phyloP scores from a whole-genome alignment of 92 coral and sea anemone species.

The Porites evermanni region DNA sequence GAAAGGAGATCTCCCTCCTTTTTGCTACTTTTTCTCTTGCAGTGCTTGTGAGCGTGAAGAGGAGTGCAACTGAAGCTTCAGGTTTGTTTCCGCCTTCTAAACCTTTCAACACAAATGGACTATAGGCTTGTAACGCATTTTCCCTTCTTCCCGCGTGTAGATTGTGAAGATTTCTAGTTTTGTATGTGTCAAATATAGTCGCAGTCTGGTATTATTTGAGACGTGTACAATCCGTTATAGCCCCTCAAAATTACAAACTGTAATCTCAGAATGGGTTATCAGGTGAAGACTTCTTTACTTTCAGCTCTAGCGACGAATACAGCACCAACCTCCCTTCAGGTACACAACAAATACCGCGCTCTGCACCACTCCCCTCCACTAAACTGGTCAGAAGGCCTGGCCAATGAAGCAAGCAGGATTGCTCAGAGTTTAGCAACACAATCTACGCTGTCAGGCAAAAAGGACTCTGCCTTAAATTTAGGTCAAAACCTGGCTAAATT shows the following conservation, averaged over 20 bases:
- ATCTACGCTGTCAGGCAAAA: constrained; percentile 55
- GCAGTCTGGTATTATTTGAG: too few species aligned
- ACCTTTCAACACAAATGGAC: too few species aligned
- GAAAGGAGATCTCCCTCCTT: too few species aligned
- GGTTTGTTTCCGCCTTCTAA: too few species aligned
- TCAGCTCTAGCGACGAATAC: constrained; percentile 18
- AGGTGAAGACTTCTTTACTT: background rate
- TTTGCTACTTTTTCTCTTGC: too few species aligned
- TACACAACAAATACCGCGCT: constrained; percentile 86
- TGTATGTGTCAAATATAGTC: too few species aligned
- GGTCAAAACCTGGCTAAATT: constrained; percentile 93
- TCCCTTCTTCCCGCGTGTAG: too few species aligned
- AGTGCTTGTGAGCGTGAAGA: too few species aligned
- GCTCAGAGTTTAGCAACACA: constrained; percentile 78
- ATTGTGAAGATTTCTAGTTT: too few species aligned
- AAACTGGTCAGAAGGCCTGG: constrained; percentile 86
- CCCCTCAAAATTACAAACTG: background rate
- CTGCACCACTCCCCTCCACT: constrained; percentile 77
- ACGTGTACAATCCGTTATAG: too few species aligned
- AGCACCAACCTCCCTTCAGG: constrained; percentile 68
- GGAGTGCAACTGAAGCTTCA: too few species aligned
- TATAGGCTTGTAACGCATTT: too few species aligned
- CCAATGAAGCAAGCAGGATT: constrained; percentile 73
- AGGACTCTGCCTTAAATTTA: constrained; percentile 75
- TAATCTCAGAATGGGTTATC: background rate